Evolutionary conservation across 23 tunicate genomes (phyloP).

Genomic region (Oikopleura dioica): DNA sequence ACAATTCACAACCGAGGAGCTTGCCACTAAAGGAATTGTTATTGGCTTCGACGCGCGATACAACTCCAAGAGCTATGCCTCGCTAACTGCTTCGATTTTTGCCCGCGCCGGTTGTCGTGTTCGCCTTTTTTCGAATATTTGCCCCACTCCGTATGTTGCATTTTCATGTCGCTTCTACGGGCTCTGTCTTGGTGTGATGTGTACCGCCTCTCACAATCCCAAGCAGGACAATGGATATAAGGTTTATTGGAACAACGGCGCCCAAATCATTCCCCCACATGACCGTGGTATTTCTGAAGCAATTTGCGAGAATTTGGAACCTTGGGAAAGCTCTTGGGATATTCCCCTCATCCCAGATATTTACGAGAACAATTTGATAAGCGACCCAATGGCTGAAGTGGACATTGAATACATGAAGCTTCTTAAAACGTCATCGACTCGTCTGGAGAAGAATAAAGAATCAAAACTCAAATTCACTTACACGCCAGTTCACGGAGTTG

Average conservation of each 20-base stretch:
- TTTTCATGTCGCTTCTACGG: background rate
- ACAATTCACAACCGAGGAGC: background rate
- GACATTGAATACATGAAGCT: background rate
- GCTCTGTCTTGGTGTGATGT: slow-evolving; percentile 2
- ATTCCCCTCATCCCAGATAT: background rate
- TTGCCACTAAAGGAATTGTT: slow-evolving; percentile 34
- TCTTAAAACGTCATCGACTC: background rate
- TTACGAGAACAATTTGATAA: background rate
- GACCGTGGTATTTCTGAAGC: slow-evolving; percentile 19
- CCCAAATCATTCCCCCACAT: slow-evolving; percentile 88
- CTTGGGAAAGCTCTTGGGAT: background rate
- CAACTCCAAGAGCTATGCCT: slow-evolving; percentile 70
- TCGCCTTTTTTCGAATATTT: slow-evolving; percentile 43
- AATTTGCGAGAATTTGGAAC: background rate
- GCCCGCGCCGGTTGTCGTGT: slow-evolving; percentile 34
- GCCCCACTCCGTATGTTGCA: slow-evolving; percentile 99
- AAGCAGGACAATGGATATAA: slow-evolving; percentile 98
- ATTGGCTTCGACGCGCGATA: slow-evolving; percentile 91
- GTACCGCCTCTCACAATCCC: slow-evolving; percentile 67
- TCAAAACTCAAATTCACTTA: slow-evolving; percentile 39
- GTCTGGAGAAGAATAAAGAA: slow-evolving; percentile 15
- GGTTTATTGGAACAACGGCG: slow-evolving; percentile 79
- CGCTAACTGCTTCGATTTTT: slow-evolving; percentile 51
- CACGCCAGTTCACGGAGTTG: slow-evolving; percentile 98
- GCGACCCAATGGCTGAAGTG: background rate